phyloP scores from a whole-genome alignment of 2,888 invertebrate species.

The Cataglyphis cursor region DNA sequence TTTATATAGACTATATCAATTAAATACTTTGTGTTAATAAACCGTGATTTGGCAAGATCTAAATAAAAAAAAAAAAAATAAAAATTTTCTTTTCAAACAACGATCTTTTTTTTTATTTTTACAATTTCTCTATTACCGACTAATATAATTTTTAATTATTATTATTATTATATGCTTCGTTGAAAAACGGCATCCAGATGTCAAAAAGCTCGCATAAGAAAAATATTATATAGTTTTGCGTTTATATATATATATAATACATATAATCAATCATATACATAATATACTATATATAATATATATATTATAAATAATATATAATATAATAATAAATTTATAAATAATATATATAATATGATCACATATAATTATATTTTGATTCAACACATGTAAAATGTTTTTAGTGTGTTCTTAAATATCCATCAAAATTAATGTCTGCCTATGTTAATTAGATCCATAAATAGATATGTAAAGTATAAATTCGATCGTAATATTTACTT shows the following conservation, averaged over 20 bases:
- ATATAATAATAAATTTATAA: too few relatives aligned
- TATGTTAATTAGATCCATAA: background rate
- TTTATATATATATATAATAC: background rate
- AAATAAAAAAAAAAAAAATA: conserved; percentile 92
- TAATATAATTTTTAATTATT: background rate
- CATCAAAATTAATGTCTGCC: conserved; percentile 4
- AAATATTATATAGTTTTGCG: background rate
- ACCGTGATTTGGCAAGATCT: conserved; percentile 92
- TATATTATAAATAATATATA: background rate
- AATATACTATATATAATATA: background rate
- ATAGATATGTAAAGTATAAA: conserved; percentile 10
- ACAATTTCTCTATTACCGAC: background rate
- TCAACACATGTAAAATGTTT: background rate
- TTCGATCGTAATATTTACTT: background rate
- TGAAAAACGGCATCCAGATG: background rate
- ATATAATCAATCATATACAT: background rate
- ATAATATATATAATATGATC: background rate
- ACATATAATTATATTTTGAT: background rate
- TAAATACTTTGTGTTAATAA: conserved; percentile 91
- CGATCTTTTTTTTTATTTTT: background rate
- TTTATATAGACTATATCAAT: conserved; percentile 97
- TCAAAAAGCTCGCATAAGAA: background rate
- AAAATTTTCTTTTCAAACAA: too few relatives aligned
- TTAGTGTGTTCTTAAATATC: background rate
- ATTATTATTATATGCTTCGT: background rate